Evolutionary conservation across 2,888 invertebrate genomes (phyloP).

Genomic region (Dryadula phaetusa): DNA sequence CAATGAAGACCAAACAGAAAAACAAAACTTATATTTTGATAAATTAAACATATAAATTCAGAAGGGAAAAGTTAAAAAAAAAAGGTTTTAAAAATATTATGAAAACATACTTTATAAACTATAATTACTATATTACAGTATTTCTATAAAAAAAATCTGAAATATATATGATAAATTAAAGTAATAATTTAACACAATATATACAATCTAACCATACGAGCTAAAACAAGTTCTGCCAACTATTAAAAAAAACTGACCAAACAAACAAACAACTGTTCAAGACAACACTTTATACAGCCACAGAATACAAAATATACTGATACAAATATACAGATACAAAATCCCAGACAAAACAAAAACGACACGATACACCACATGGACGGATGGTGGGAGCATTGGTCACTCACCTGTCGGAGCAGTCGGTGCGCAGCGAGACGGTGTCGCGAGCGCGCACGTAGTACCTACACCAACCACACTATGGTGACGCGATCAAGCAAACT

Average conservation of each 20-base stretch:
- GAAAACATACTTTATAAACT: too few relatives aligned
- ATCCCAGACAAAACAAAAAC: not conserved
- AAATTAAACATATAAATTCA: too few relatives aligned
- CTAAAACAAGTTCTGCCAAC: not conserved
- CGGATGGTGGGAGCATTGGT: not conserved
- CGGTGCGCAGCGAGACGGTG: conserved; percentile 70
- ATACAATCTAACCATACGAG: not conserved
- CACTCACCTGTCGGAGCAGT: conserved; percentile 73
- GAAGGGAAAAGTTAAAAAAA: too few relatives aligned
- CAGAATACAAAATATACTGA: too few relatives aligned
- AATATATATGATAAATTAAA: too few relatives aligned
- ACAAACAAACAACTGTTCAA: not conserved
- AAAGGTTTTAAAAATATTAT: too few relatives aligned
- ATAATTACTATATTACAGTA: too few relatives aligned
- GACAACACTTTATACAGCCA: not conserved
- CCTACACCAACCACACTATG: conserved; percentile 47
- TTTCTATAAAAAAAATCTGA: too few relatives aligned
- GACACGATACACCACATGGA: not conserved
- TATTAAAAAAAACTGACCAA: not conserved
- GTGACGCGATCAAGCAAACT: not conserved
- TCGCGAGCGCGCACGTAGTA: conserved; percentile 57
- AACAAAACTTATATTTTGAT: not conserved
- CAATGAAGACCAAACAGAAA: not conserved
- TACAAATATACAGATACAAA: not conserved
- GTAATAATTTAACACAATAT: not conserved